Evolutionary conservation across 2,888 invertebrate genomes (phyloP).

Genomic region (Rhagonycha lutea): DNA sequence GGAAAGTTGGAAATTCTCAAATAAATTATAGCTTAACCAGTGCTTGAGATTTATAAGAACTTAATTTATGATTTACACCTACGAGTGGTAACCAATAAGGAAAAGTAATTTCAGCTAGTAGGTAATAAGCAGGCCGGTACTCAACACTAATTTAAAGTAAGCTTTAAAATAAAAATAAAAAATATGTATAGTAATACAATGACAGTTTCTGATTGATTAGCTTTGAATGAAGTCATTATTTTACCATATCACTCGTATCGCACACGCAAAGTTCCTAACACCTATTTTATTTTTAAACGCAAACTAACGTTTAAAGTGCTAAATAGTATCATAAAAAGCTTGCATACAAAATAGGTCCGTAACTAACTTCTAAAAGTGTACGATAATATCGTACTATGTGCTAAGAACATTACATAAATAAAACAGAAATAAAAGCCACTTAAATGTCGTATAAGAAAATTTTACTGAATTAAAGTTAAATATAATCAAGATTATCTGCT

Average conservation of each 20-base stretch:
- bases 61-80: not conserved
- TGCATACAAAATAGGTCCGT: constrained; percentile 10
- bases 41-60: not conserved
- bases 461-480: not conserved
- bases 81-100: not conserved
- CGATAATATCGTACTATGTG: constrained; percentile 2
- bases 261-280: constrained; percentile 41
- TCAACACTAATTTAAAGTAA: constrained; percentile 9
- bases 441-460: not conserved
- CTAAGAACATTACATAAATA: constrained; percentile 5
- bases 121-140: not conserved
- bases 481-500: not conserved
- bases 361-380: constrained; percentile 2
- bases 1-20: not conserved
- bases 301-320: constrained; percentile 20
- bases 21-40: not conserved
- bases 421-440: constrained; percentile 1
- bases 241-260: constrained; percentile 41
- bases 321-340: constrained; percentile 18
- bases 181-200: constrained; percentile 37
- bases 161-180: constrained; percentile 10
- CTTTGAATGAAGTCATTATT: constrained; percentile 50
- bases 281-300: constrained; percentile 20
- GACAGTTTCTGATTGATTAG: constrained; percentile 49
- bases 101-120: not conserved